Conservation (phyloP, 1,140 invertebrate species). For the Zaprionus gabonicus region DNA sequence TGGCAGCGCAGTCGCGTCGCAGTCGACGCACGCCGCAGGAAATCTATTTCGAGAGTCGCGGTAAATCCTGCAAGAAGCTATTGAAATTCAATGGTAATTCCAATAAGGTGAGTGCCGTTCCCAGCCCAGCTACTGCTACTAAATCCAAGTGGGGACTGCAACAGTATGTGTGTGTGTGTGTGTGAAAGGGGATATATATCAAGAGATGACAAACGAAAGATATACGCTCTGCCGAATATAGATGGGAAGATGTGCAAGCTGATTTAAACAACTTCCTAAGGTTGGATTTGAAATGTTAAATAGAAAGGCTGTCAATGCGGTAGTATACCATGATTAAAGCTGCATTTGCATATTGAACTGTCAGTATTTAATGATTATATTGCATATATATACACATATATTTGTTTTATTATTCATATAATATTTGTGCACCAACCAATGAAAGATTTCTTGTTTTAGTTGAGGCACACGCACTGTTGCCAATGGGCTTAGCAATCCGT, state of each 20-base stretch:
- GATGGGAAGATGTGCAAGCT: constrained; percentile 6
- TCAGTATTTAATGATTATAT: too few relatives aligned
- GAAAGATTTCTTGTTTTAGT: too few relatives aligned
- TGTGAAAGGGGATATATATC: neutral
- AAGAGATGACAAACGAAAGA: constrained; percentile 18
- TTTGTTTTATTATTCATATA: too few relatives aligned
- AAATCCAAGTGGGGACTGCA: neutral
- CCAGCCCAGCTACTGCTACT: neutral
- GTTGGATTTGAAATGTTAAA: neutral
- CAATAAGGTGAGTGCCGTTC: constrained; percentile 87
- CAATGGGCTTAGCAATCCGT: too few relatives aligned
- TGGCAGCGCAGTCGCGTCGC: constrained; percentile 53
- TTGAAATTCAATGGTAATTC: constrained; percentile 90
- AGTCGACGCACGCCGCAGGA: constrained; percentile 86
- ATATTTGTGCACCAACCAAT: too few relatives aligned
- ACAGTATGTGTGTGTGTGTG: constrained; percentile 6
- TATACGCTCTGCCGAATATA: neutral
- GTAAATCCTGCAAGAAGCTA: constrained; percentile 90
- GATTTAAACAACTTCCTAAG: constrained; percentile 9
- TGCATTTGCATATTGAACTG: too few relatives aligned
- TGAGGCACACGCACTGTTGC: too few relatives aligned
- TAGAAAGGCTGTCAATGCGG: neutral
- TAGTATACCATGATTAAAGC: too few relatives aligned
- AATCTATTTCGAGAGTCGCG: constrained; percentile 90
- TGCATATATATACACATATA: too few relatives aligned